Evolutionary conservation across 2,113 vertebrate species (phyloP), one percentile per base, ranked within the genome.

Genomic region (Climacteris rufus): DNA sequence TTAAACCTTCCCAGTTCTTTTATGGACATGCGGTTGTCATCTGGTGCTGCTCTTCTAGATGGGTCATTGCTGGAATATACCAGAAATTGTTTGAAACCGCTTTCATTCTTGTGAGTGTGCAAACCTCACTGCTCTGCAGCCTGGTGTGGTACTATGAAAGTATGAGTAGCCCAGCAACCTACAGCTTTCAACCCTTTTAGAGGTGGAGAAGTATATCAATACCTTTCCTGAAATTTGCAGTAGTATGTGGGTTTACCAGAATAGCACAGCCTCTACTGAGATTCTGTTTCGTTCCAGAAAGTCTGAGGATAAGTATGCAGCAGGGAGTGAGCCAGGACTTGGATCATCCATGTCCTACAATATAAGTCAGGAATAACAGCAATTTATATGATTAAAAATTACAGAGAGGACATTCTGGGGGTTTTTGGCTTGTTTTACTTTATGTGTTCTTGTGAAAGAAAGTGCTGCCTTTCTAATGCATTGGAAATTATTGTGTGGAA

Each of bases 1-100:
- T 81, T 91, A 89, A 95, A 91, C n/a, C 23, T 74, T 54, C 47
- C 33, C 10, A 44, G 11, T 42, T 90, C n/a, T 83, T 81, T 81
- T 81, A 54, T 30, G 59, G 52, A 42, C 30, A n/a, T 59, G 35
- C 23, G 35, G 6, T 81, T 94, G 76, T 90, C 64, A 70, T 74
- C 69, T 80, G 17, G 6, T 72, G n/a, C 66, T 92, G 59, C 37
- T 54, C 66, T 79, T 91, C 39, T 39, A 47, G 52, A 30, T 93
- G 24, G 44, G 3, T 70, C 40, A 59, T 92, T 84, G 64, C 50
- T 52, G 47, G 63, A 80, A 27, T 83, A 52, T 39, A 66, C 39
- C 27, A 66, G 64, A 80, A 92, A 57, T 39, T 54, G 15, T 82
- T 88, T 59, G 47, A 78, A 74, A 39, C 18, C 4, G 2, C 42